Evolutionary conservation across 2,113 vertebrate genomes (phyloP).

Genomic region (Condylura cristata): DNA sequence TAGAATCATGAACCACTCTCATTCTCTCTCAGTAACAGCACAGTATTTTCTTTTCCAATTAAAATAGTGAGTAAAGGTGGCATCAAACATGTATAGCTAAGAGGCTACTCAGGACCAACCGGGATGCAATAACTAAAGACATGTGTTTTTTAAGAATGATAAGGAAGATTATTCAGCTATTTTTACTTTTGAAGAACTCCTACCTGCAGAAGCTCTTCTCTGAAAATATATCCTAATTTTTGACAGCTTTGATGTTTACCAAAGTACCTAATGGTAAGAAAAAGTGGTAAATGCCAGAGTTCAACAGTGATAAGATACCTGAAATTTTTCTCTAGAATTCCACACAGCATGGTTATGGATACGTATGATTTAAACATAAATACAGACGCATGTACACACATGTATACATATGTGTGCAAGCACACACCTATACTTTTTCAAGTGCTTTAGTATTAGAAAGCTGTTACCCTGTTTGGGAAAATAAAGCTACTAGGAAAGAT

Average conservation of each 20-base stretch:
- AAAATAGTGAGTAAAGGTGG: neutral
- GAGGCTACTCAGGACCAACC: neutral
- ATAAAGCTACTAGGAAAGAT: neutral
- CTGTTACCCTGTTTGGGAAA: neutral
- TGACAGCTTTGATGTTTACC: neutral
- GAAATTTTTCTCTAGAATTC: neutral
- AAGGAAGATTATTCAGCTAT: neutral
- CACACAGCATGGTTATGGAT: neutral
- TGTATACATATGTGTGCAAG: neutral
- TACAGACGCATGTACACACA: neutral
- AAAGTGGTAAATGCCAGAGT: neutral
- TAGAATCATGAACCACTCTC: neutral
- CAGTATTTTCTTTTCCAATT: neutral
- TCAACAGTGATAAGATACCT: neutral
- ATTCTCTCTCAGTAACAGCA: neutral
- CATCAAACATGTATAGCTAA: neutral
- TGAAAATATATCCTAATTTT: conserved; percentile 31
- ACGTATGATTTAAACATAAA: neutral
- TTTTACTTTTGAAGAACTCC: conserved; percentile 1
- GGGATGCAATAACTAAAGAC: neutral
- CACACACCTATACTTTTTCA: neutral
- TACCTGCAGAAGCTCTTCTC: neutral
- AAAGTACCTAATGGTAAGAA: neutral
- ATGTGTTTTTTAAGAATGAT: neutral
- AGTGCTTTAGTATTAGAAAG: neutral